Evolutionary conservation across 2,113 vertebrate genomes (phyloP), one percentile per base, ranked within the genome.

Genomic region (Malurus cyaneus): DNA sequence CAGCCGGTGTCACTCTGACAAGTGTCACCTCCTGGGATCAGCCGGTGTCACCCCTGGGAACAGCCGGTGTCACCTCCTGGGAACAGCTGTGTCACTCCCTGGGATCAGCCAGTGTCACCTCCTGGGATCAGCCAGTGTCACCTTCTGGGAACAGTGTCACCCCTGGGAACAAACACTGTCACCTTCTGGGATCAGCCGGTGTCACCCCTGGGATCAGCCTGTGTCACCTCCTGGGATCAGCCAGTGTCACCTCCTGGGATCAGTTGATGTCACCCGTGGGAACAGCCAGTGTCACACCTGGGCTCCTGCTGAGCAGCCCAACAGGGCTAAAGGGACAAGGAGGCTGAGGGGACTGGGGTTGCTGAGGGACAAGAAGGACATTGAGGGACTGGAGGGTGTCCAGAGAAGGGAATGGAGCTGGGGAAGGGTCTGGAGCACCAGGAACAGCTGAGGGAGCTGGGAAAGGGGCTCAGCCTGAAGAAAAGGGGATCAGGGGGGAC

Each of bases 341-440:
- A 36, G 13, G 17, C 39, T 72, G 57, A 11, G 2, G 44, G 18
- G 17, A 14, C 39, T 5, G 8, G 3, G 7, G 19, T 6, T 4
- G 3, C 13, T 53, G 47, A 62, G 32, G 26, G 4, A 9, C 18
- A n/a, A 39, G 54, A n/a, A 11, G 39, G 47, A 11, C 9, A 16
- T 5, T 32, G 47, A 69, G 28, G 23, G 0, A 54, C 5, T 46
- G 23, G 32, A 53, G 14, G 1, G 0, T 13, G n/a, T 69, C 39
- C 23, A n/a, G 54, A 8, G 64, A 39, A 28, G 4, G 32, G 9
- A 72, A 21, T 0, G 1, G 39, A 32, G 39, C 32, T 54, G 26
- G 3, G 25, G 18, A 62, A 54, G 28, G 32, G 41, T 2, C 14
- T 46, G 69, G n/a, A 54, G 47, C 47, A 1, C 11, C 47, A 26